These are phyloP conservation scores for Tetrapedia diversipes DNA, from an alignment of 2,888 invertebrate genomes.

Conservation along the genomic window DNA sequence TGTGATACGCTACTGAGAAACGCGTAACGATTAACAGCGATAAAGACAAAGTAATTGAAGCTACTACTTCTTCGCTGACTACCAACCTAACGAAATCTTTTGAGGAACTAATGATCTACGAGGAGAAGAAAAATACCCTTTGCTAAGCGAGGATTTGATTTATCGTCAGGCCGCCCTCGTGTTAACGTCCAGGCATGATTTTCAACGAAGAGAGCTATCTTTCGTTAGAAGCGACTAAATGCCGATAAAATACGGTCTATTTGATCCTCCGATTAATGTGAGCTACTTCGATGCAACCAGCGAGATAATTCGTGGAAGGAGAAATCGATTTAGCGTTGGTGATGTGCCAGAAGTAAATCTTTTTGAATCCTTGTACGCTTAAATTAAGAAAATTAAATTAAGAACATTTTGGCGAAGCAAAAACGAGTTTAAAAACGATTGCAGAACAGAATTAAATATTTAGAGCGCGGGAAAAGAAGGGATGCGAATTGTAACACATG, in stretches of 20 bases:
- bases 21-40: constrained; percentile 8
- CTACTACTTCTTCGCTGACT: constrained; percentile 8
- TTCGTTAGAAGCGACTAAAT: neutral
- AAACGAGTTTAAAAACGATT: no score
- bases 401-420: no score
- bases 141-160: no score
- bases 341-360: no score
- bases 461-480: no score
- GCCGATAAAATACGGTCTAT: neutral
- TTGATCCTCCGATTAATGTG: no score
- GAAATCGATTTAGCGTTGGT: no score
- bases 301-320: neutral
- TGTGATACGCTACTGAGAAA: constrained; percentile 37
- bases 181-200: constrained; percentile 29
- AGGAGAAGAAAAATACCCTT: no score
- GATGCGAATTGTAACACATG: neutral
- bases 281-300: neutral
- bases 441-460: neutral
- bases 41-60: neutral
- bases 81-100: constrained; percentile 20
- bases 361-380: no score
- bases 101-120: no score
- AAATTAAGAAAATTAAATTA: no score
- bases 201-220: constrained; percentile 5
- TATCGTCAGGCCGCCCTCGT: constrained; percentile 14